phyloP scores from a whole-genome alignment of 2,888 invertebrate genomes.

The Melanotus villosus region DNA sequence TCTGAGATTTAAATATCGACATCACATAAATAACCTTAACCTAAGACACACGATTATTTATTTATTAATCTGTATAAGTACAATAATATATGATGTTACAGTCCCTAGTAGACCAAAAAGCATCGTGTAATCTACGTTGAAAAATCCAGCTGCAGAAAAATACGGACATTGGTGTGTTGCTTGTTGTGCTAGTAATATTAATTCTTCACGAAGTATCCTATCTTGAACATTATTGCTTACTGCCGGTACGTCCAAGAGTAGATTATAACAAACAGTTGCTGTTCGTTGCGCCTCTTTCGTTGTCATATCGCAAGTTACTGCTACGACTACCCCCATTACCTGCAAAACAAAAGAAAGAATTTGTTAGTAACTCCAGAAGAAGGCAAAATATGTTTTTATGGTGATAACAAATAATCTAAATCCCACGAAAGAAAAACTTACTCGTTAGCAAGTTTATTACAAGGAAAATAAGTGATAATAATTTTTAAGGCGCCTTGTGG shows the following conservation, averaged over 20 bases:
- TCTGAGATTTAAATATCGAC: too few relatives aligned
- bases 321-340: conserved; percentile 49
- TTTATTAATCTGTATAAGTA: conserved; percentile 46
- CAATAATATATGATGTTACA: conserved; percentile 47
- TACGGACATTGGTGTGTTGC: conserved; percentile 40
- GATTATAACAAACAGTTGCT: conserved; percentile 47
- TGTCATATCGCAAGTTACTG: conserved; percentile 48
- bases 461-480: too few relatives aligned
- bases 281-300: conserved; percentile 51
- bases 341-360: conserved; percentile 39
- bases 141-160: conserved; percentile 49
- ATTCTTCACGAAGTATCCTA: conserved; percentile 33
- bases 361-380: too few relatives aligned
- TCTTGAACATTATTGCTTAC: conserved; percentile 36
- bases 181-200: conserved; percentile 47
- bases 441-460: too few relatives aligned
- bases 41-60: background rate
- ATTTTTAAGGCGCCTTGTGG: too few relatives aligned
- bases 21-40: background rate
- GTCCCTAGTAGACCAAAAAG: conserved; percentile 46
- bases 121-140: conserved; percentile 45
- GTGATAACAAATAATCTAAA: too few relatives aligned
- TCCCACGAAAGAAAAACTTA: too few relatives aligned
- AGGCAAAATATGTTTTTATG: too few relatives aligned
- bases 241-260: conserved; percentile 48